Evolutionary conservation across 2,888 invertebrate species (phyloP).

Genomic region (Charanyca ferruginea): DNA sequence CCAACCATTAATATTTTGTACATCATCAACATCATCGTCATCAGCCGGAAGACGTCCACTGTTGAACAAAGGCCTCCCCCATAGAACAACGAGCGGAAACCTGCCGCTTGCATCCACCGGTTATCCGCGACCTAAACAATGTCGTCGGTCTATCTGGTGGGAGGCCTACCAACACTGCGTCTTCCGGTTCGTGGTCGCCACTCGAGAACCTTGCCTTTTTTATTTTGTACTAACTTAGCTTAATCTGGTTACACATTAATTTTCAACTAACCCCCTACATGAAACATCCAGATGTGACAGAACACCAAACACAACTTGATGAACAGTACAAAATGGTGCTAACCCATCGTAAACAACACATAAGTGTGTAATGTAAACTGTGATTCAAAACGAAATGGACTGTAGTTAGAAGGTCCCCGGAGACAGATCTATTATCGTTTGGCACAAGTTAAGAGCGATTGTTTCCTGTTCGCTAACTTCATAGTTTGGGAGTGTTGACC

Average conservation of each 20-base stretch:
- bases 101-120: too few relatives aligned
- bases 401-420: constrained; percentile 53
- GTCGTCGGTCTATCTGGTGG: too few relatives aligned
- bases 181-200: too few relatives aligned
- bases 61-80: too few relatives aligned
- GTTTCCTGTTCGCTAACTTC: constrained; percentile 39
- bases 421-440: constrained; percentile 60
- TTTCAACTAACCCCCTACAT: neutral
- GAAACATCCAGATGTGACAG: neutral
- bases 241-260: neutral
- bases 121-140: too few relatives aligned
- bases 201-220: too few relatives aligned
- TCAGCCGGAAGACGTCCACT: too few relatives aligned
- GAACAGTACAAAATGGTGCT: constrained; percentile 15
- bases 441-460: constrained; percentile 55
- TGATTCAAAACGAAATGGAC: constrained; percentile 64
- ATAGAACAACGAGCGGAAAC: too few relatives aligned
- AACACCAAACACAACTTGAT: constrained; percentile 2
- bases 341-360: constrained; percentile 55
- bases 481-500: constrained; percentile 23
- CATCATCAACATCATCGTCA: too few relatives aligned
- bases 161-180: too few relatives aligned
- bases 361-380: constrained; percentile 63
- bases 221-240: too few relatives aligned
- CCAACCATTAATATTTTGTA: too few relatives aligned